Percentiles rank a stretch among this genome's conserved stretches.
Conservation (phyloP, 2,888 invertebrate species). For the Apamea crenata region DNA sequence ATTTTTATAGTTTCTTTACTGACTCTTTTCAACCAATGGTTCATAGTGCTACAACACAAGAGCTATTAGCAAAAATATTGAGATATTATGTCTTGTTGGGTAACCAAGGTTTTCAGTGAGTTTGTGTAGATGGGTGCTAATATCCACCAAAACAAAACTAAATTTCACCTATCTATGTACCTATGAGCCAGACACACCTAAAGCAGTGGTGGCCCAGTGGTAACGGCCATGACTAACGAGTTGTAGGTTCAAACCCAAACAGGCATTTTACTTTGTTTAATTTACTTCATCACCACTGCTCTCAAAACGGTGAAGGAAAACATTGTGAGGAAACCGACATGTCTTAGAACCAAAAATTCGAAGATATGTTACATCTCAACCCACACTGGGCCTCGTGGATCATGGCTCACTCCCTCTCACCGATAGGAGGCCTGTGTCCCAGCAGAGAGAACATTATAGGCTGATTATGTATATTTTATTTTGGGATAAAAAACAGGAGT, state of each 20-base stretch:
- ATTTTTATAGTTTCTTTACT: not conserved
- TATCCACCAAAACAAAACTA: not conserved
- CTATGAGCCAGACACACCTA: not conserved
- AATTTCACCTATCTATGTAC: not conserved
- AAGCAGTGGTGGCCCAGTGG: not conserved
- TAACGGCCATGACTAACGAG: not conserved
- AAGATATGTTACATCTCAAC: not conserved
- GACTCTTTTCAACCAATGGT: not conserved
- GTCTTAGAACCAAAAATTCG: not conserved
- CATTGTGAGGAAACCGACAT: not conserved
- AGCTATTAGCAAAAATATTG: constrained; percentile 1
- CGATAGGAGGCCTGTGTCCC: not conserved
- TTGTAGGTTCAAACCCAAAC: not conserved
- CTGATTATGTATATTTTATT: no score
- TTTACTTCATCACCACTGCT: not conserved
- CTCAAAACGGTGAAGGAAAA: not conserved
- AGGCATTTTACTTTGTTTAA: not conserved
- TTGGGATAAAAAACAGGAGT: no score
- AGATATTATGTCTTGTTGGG: not conserved
- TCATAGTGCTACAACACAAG: not conserved
- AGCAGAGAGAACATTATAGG: not conserved
- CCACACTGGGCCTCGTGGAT: not conserved
- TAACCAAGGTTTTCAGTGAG: not conserved
- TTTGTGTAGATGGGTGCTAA: not conserved
- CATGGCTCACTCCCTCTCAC: not conserved